Base-by-base conservation (phyloP, 2,113 vertebrate genomes). In the Manacus vitellinus region DNA sequence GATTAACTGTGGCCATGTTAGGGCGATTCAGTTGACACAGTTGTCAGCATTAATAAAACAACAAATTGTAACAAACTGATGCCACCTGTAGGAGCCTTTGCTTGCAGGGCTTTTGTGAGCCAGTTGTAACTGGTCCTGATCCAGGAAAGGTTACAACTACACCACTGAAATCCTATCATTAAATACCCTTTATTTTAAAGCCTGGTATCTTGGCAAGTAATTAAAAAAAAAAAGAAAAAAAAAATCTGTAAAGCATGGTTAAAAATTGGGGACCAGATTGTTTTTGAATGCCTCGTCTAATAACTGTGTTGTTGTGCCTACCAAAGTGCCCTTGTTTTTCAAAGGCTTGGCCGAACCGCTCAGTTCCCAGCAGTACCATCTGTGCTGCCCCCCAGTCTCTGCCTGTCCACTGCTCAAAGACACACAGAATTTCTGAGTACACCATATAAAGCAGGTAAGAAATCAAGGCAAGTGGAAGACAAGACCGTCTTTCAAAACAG, bases 21-120 rank as follows among this genome's bases (percentile, higher is more conserved):
- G 98, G 98, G 98, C 97, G 94, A 98, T 96, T 80, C 97, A 98
- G 96, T 94, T 98, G 98, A 98, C 98, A 98, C 96, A 97, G 61
- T 97, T 97, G 97, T 98, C 97, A 98, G 81, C 95, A 97, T 97
- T 96, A 98, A 98, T 98, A 97, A 97, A 96, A 86, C 95, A 96
- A 88, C 94, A 94, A 96, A 98, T 93, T 76, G 95, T 95, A 97
- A 92, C 96, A 91, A 97, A 97, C 78, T 23, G 58, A 95, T 87
- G 91, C 96, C 89, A 98, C 97, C 95, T 98, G 97, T 96, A 83
- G 96, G 89, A 97, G 92, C 94, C 33, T 51, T 63, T 10, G 3
- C 58, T 82, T 80, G 62, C 81, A 58, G 24, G 61, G 82, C 75
- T 78, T 67, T 61, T 44, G 15, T 3, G 24, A 37, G 19, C 39